phyloP scores from a whole-genome alignment of 1,140 invertebrate species.

The Calycopis cecrops region DNA sequence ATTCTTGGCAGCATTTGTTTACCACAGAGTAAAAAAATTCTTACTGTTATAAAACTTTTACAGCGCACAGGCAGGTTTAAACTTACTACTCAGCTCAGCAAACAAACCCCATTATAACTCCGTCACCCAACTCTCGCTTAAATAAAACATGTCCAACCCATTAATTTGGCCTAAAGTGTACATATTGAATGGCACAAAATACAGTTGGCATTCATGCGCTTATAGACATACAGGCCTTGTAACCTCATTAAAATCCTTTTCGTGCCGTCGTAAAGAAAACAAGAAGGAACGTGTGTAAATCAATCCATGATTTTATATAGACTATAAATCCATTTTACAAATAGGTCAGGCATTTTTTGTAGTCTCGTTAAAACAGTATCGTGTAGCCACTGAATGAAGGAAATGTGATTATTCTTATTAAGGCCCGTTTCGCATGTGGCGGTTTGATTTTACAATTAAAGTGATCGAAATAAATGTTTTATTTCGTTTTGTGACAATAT shows the following conservation, averaged over 20 bases:
- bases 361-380: background rate
- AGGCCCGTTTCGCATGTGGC: background rate
- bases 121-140: too few species aligned
- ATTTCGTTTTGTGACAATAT: too few species aligned
- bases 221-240: slow-evolving; percentile 6
- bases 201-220: background rate
- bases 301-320: slow-evolving; percentile 29
- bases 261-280: slow-evolving; percentile 15
- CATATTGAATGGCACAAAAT: background rate
- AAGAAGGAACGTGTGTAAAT: slow-evolving; percentile 29
- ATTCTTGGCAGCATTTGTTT: too few species aligned
- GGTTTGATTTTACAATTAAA: background rate
- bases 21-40: too few species aligned
- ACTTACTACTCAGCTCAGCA: too few species aligned
- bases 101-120: too few species aligned
- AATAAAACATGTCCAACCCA: background rate
- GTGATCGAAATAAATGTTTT: background rate
- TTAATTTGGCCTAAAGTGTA: background rate
- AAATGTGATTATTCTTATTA: slow-evolving; percentile 5
- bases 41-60: too few species aligned
- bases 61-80: too few species aligned
- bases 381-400: too few species aligned
- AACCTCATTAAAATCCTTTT: slow-evolving; percentile 20
- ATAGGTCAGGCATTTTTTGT: slow-evolving; percentile 25
- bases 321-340: slow-evolving; percentile 38